Percentiles rank a stretch among this genome's conserved stretches.
Evolutionary conservation across 2,888 invertebrate genomes (phyloP).

Genomic region (Xanthorhoe spadicearia): DNA sequence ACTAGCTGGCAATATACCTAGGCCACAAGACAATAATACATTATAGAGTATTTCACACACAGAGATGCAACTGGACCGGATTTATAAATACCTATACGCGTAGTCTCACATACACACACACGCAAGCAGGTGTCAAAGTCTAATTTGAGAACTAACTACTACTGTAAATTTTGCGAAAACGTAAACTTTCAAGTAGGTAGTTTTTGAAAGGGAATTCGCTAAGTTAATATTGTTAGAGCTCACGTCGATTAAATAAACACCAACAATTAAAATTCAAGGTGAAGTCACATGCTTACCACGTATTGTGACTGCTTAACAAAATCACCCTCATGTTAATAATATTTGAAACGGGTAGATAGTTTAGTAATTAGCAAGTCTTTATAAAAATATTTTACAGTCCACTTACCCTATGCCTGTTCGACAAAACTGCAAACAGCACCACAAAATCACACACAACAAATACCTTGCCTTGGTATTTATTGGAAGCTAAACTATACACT

Average conservation of each 20-base stretch:
- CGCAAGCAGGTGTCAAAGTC: slow-evolving; percentile 77
- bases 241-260: not conserved
- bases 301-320: slow-evolving; percentile 10
- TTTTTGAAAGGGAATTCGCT: not conserved
- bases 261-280: slow-evolving; percentile 15
- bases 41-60: slow-evolving; percentile 8
- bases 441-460: slow-evolving; percentile 4
- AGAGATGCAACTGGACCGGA: slow-evolving; percentile 29
- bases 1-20: no score
- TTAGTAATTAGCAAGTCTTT: not conserved
- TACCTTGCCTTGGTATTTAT: slow-evolving; percentile 1
- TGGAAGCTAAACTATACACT: slow-evolving; percentile 1
- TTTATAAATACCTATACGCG: slow-evolving; percentile 51
- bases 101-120: slow-evolving; percentile 65
- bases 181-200: not conserved
- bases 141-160: slow-evolving; percentile 57
- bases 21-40: not conserved
- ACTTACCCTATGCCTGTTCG: not conserved
- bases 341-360: not conserved
- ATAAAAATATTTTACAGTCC: not conserved
- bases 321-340: not conserved
- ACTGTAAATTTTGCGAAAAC: not conserved
- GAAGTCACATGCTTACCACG: slow-evolving; percentile 52
- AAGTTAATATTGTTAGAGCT: not conserved
- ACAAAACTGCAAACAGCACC: slow-evolving; percentile 1